Percentiles rank a stretch among this genome's conserved stretches.
Evolutionary conservation across 2,797 vertebrate species (phyloP).

Genomic region (Falco columbarius): DNA sequence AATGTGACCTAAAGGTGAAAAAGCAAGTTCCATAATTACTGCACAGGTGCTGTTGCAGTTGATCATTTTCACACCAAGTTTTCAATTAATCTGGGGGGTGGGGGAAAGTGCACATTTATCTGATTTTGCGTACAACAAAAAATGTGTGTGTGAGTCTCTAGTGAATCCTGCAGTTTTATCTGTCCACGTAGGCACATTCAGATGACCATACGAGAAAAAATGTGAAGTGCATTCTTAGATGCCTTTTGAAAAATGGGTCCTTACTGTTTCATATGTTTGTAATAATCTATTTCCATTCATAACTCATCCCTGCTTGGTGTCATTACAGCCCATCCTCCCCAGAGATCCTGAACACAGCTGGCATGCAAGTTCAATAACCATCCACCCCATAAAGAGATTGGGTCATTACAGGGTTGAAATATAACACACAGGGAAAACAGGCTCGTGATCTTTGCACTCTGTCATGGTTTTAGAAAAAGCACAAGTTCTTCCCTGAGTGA

Average conservation of each 20-base stretch:
- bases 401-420: neutral
- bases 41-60: constrained; percentile 51
- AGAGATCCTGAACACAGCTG: constrained; percentile 55
- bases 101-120: neutral
- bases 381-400: constrained; percentile 21
- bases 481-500: constrained; percentile 25
- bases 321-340: constrained; percentile 34
- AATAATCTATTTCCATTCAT: constrained; percentile 36
- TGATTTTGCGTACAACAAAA: neutral
- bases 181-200: neutral
- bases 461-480: constrained; percentile 4
- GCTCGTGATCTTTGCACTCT: constrained; percentile 17
- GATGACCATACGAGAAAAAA: neutral
- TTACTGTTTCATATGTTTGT: constrained; percentile 7
- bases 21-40: constrained; percentile 34
- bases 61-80: constrained; percentile 55
- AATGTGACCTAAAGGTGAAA: constrained; percentile 27
- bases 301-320: constrained; percentile 50
- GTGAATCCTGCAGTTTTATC: neutral
- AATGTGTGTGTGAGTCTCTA: neutral
- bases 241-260: neutral
- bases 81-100: neutral
- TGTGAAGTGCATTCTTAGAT: neutral
- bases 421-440: neutral
- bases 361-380: constrained; percentile 51